Base-by-base conservation (phyloP, 2,797 vertebrate genomes). In the Microhierax caerulescens region DNA sequence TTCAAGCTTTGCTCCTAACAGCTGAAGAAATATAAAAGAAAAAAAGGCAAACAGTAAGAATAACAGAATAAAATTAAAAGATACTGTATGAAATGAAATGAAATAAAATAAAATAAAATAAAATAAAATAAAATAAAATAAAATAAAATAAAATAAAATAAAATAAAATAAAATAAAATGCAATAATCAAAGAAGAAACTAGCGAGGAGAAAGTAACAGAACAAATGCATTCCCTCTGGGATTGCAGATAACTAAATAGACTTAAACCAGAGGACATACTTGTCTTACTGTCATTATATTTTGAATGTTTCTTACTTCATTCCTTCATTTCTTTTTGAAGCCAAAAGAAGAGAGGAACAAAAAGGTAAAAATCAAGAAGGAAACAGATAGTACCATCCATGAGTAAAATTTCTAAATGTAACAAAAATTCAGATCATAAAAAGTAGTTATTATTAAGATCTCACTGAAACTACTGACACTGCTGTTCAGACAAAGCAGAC, bases 281-380 rank as follows among this genome's bases (percentile, higher is more conserved):
- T 68, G 8, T 72, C 41, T 43, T 64, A 54, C 9, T 73, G 47
- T 64, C 14, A 11, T 59, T 54, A 36, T 57, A 30, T 82, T 87
- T 64, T 73, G 21, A 86, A 43, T 47, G 6, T 27, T 76, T 83
- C 24, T 57, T 22, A 56, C 6, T 78, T 17, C 53, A 57, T 61
- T 82, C 3, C 16, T 70, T 84, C 23, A 3, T 56, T 76, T 56
- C 23, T 10, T 69, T 91, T 69, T 51, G 11, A 83, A 80, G 21
- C 2, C 7, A 48, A 54, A 64, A 22, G 20, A 34, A 7, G 0
- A 1, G 6, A 13, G 5, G 11, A 39, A 7, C 6, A 19, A 36
- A 19, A 24, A 19, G 25, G 11, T 3, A 12, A 39, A 27, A 56
- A 37, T 0, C 5, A 75, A 48, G 17, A 39, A n/a, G 7, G 4